Conservation (phyloP, 2,888 invertebrate genomes). For the Nemoura dubitans region DNA sequence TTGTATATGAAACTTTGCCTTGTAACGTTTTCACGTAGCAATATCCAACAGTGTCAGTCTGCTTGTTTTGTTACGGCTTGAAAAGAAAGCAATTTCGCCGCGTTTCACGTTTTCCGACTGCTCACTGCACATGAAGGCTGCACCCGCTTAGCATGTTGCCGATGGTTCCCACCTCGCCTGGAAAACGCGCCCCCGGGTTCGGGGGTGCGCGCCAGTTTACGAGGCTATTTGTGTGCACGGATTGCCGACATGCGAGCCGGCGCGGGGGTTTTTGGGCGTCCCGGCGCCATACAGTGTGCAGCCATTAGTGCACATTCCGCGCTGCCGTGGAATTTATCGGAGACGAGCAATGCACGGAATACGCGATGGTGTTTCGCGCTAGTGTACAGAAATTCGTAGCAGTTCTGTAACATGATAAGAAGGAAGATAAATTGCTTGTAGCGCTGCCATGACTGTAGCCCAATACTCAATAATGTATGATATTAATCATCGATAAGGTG, state of each 20-base stretch:
- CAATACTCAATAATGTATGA: too few species aligned
- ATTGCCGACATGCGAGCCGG: background rate
- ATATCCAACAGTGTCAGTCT: too few species aligned
- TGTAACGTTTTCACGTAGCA: background rate
- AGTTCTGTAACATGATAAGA: background rate
- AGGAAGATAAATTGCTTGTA: too few species aligned
- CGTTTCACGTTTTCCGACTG: background rate
- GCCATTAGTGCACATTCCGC: background rate
- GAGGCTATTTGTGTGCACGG: background rate
- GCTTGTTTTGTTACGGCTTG: background rate
- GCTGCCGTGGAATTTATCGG: background rate
- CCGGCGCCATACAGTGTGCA: background rate
- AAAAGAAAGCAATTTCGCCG: background rate
- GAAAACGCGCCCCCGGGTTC: background rate
- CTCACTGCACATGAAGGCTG: background rate
- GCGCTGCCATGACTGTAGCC: too few species aligned
- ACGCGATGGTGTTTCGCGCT: background rate
- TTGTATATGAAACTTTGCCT: background rate
- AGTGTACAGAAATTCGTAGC: background rate
- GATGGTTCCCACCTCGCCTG: background rate
- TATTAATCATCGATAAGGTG: too few species aligned
- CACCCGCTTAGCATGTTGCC: background rate
- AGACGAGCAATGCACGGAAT: background rate
- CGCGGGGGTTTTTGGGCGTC: background rate
- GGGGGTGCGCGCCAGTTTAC: background rate